These are phyloP conservation scores for Anisognathus igniventris DNA, from an alignment of 2,797 vertebrate genomes.

Conservation along the genomic window DNA sequence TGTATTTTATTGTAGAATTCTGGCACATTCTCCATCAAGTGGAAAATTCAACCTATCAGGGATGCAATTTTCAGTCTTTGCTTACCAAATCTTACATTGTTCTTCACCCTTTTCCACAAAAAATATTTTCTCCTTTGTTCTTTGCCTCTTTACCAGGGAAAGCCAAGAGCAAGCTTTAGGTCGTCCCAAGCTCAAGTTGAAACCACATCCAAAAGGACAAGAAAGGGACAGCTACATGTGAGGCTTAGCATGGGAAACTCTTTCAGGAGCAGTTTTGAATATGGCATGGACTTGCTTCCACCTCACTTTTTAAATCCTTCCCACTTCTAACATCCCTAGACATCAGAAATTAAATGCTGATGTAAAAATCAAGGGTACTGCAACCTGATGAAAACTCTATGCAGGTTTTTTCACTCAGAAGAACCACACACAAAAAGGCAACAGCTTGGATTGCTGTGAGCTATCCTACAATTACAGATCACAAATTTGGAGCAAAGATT, in stretches of 20 bases:
- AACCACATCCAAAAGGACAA: not conserved
- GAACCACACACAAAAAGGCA: not conserved
- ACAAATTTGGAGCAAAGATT: not conserved
- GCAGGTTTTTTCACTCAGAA: not conserved
- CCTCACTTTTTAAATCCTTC: not conserved
- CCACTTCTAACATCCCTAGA: not conserved
- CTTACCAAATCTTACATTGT: not conserved
- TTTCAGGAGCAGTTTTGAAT: not conserved
- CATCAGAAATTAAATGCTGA: not conserved
- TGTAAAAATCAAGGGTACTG: not conserved
- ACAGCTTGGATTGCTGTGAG: not conserved
- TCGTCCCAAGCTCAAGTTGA: not conserved
- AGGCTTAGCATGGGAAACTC: not conserved
- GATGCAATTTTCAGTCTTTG: not conserved
- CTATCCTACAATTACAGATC: not conserved
- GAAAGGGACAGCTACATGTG: accelerated
- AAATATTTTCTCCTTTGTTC: not conserved
- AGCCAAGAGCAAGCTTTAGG: not conserved
- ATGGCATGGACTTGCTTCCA: not conserved
- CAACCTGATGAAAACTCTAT: not conserved
- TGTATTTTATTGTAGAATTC: constrained; percentile 24
- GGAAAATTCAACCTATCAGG: constrained; percentile 8
- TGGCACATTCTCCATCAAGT: not conserved
- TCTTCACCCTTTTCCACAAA: not conserved
- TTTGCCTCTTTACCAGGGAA: not conserved